These are phyloP conservation scores for Acyrthosiphon pisum DNA, from an alignment of 1,140 invertebrate genomes.

Conservation along the genomic window DNA sequence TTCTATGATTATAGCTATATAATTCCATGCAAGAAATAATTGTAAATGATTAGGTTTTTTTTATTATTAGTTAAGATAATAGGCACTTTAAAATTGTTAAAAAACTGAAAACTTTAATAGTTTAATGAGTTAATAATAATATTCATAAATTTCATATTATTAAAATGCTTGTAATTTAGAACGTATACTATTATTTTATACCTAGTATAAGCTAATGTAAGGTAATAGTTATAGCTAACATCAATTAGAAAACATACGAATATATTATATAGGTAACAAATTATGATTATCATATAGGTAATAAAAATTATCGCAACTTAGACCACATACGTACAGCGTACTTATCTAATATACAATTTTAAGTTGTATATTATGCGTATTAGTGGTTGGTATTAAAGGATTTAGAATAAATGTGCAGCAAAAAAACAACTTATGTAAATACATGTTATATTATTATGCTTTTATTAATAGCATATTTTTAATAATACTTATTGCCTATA, in stretches of 20 bases:
- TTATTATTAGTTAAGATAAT: too few species aligned
- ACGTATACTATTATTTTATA: background rate
- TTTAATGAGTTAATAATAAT: too few species aligned
- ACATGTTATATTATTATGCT: background rate
- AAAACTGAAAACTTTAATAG: too few species aligned
- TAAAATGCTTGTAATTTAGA: background rate
- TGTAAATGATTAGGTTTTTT: too few species aligned
- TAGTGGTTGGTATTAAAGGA: conserved; percentile 13
- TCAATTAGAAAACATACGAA: background rate
- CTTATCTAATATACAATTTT: conserved; percentile 14
- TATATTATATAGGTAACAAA: background rate
- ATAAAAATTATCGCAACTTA: conserved; percentile 28
- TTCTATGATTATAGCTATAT: too few species aligned
- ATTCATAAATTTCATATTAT: background rate
- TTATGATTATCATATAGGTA: background rate
- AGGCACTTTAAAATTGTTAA: too few species aligned
- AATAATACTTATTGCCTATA: background rate
- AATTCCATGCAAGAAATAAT: too few species aligned
- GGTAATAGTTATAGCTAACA: background rate
- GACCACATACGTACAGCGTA: background rate
- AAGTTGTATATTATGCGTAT: background rate
- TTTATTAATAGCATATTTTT: conserved; percentile 24
- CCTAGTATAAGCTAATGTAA: background rate
- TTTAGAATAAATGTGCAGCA: background rate
- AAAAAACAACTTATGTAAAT: background rate